These are phyloP conservation scores for Excalfactoria chinensis DNA, from an alignment of 2,113 vertebrate species.

Conservation along the genomic window DNA sequence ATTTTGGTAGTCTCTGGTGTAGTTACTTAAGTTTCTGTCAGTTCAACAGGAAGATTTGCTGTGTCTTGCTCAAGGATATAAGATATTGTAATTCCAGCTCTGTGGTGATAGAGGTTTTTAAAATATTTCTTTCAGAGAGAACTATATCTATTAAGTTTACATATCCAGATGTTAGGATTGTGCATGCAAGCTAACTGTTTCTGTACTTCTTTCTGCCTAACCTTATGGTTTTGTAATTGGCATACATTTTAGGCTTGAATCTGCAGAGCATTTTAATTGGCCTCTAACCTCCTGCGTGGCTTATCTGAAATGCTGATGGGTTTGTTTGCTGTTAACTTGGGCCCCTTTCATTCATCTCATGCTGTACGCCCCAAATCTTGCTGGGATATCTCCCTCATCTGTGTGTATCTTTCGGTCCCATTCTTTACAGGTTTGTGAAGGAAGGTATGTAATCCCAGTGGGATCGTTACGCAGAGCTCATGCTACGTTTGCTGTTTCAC, in stretches of 20 bases:
- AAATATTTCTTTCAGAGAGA: not conserved
- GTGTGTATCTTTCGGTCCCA: not conserved
- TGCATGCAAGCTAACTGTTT: not conserved
- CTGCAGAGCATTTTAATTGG: not conserved
- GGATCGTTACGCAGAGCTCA: not conserved
- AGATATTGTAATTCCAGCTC: not conserved
- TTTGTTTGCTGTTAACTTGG: not conserved
- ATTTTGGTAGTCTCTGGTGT: not conserved
- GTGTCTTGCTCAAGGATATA: not conserved
- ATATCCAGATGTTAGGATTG: not conserved
- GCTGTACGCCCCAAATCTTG: not conserved
- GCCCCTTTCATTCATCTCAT: not conserved
- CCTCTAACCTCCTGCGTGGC: not conserved
- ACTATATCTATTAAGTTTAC: not conserved
- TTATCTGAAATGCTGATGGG: constrained; percentile 19
- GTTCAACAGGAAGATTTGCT: not conserved
- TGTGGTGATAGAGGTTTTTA: not conserved
- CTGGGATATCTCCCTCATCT: not conserved
- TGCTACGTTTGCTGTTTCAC: not conserved
- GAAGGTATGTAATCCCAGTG: rapidly evolving
- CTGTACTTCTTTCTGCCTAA: not conserved
- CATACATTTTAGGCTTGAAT: not conserved
- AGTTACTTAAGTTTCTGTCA: not conserved
- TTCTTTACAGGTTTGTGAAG: not conserved
- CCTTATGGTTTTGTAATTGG: not conserved